A percentile compares a stretch with the other conserved stretches of the same genome.
Evolutionary conservation across 2,113 vertebrate genomes (phyloP).

Genomic region (Tachycineta bicolor): DNA sequence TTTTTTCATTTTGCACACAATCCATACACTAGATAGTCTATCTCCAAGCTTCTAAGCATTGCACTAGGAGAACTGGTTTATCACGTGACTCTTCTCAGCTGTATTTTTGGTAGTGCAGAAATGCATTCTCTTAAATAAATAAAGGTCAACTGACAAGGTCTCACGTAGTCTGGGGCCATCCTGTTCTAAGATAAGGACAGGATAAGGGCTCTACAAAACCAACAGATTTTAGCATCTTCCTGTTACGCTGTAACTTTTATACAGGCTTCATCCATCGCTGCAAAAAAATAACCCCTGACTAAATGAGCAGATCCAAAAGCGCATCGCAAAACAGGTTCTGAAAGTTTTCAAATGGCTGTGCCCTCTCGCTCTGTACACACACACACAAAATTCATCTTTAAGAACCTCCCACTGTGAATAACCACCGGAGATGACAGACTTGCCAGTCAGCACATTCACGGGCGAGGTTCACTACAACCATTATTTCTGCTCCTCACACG

Average conservation of each 20-base stretch:
- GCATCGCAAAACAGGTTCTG: not conserved
- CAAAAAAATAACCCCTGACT: not conserved
- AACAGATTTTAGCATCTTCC: not conserved
- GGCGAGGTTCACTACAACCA: not conserved
- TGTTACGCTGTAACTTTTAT: not conserved
- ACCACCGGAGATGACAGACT: not conserved
- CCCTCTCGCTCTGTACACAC: not conserved
- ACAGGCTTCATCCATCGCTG: not conserved
- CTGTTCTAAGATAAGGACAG: not conserved
- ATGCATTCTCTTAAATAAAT: not conserved
- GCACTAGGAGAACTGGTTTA: not conserved
- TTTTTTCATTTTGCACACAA: constrained; percentile 12
- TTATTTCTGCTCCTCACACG: not conserved
- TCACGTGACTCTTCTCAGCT: not conserved
- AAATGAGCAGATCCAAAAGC: not conserved
- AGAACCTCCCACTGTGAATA: not conserved
- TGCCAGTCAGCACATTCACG: not conserved
- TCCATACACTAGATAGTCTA: not conserved
- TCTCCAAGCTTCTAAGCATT: not conserved
- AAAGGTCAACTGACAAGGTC: not conserved
- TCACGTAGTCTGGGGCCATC: not conserved
- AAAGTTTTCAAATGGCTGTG: not conserved
- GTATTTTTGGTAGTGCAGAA: not conserved
- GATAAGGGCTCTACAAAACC: not conserved
- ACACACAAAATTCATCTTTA: not conserved